Conservation (phyloP, 37 sponge, comb jelly and placozoan genomes). For the Ephydatia muelleri region DNA sequence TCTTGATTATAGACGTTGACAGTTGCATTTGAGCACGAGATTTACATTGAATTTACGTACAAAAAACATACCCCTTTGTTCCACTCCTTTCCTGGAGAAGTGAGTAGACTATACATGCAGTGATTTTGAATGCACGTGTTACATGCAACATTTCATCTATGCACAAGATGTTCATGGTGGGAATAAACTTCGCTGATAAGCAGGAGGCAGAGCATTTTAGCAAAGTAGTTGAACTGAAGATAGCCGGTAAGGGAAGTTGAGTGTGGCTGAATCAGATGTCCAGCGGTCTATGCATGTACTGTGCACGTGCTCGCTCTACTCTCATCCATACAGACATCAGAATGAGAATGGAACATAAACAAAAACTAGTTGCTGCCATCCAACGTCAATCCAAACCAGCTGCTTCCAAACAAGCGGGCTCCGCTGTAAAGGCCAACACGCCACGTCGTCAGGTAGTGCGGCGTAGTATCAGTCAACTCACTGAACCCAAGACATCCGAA, state of each 20-base stretch:
- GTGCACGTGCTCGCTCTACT: no score
- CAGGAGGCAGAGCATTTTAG: conserved; percentile 82
- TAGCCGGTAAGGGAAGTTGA: conserved; percentile 3
- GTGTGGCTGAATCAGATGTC: no score
- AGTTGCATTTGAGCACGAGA: conserved; percentile 84
- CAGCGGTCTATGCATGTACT: not conserved
- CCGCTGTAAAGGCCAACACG: not conserved
- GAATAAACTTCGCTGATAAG: conserved; percentile 90
- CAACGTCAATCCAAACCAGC: no score
- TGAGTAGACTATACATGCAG: conserved; percentile 36
- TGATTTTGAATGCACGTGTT: not conserved
- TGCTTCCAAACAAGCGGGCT: not conserved
- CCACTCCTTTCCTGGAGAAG: conserved; percentile 95
- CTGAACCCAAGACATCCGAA: not conserved
- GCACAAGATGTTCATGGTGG: conserved; percentile 89
- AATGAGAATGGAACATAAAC: not conserved
- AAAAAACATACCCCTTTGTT: conserved; percentile 73
- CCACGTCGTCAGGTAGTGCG: not conserved
- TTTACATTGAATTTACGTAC: conserved; percentile 89
- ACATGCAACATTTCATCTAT: no score
- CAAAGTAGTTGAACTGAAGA: conserved; percentile 74
- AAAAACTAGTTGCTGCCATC: no score
- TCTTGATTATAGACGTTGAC: conserved; percentile 61
- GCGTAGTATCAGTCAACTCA: not conserved
- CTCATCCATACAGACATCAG: not conserved